A percentile compares a stretch with the other conserved stretches of the same genome.
Evolutionary conservation across 2,888 invertebrate species (phyloP).

Genomic region (Dinocampus coccinellae): DNA sequence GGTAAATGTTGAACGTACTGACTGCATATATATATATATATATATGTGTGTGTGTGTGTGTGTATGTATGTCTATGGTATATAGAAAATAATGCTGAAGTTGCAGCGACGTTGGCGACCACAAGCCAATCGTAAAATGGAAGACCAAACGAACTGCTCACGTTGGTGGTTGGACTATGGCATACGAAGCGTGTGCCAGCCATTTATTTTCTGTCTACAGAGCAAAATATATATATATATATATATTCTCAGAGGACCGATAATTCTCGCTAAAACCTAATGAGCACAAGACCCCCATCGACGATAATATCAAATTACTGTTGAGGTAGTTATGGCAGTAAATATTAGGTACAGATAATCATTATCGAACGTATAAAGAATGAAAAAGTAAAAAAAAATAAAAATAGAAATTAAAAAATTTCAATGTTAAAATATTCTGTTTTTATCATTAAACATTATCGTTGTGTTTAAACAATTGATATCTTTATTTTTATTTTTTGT

Average conservation of each 20-base stretch:
- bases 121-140: slow-evolving; percentile 59
- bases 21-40: no score
- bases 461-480: no score
- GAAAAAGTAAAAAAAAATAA: no score
- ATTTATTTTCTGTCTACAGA: slow-evolving; percentile 42
- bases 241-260: background rate
- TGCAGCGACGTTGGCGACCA: slow-evolving; percentile 36
- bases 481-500: no score
- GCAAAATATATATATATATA: background rate
- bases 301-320: background rate
- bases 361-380: no score
- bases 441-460: no score
- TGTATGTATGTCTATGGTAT: background rate
- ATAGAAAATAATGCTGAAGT: slow-evolving; percentile 59
- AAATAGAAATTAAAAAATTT: no score
- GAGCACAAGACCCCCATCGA: slow-evolving; percentile 11
- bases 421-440: background rate
- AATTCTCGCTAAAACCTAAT: slow-evolving; percentile 8
- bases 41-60: no score
- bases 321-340: background rate
- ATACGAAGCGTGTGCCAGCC: slow-evolving; percentile 42
- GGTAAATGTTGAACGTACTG: no score
- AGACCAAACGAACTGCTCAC: slow-evolving; percentile 60
- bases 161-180: slow-evolving; percentile 57
- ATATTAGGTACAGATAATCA: background rate